phyloP scores from a whole-genome alignment of 2,888 invertebrate species.

The Phytoseiulus persimilis region DNA sequence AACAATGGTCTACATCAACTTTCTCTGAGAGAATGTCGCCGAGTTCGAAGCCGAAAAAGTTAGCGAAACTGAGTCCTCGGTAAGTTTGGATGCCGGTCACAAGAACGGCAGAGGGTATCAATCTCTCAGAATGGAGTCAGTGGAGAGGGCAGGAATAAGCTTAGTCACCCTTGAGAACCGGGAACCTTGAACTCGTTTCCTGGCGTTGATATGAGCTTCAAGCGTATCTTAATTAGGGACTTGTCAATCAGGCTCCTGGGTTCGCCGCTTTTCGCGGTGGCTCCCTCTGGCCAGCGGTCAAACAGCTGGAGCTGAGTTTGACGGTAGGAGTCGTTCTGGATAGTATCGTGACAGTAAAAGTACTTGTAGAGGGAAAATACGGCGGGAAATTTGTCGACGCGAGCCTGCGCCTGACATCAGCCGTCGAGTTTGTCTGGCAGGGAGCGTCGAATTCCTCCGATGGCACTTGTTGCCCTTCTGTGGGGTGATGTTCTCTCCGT shows the following conservation, averaged over 20 bases:
- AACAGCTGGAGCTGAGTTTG: background rate
- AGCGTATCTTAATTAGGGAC: background rate
- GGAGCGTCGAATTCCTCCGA: background rate
- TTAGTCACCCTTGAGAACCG: background rate
- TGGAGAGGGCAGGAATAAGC: background rate
- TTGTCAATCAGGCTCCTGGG: background rate
- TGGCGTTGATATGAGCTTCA: background rate
- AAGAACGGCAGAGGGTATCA: background rate
- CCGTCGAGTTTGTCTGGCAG: background rate
- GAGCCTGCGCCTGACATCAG: background rate
- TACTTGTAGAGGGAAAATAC: background rate
- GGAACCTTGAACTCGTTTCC: background rate
- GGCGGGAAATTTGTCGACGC: background rate
- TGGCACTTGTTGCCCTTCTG: background rate
- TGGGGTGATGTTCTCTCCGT: background rate
- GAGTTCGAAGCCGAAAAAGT: too few relatives aligned
- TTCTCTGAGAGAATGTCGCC: too few relatives aligned
- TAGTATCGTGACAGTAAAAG: background rate
- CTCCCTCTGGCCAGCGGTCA: background rate
- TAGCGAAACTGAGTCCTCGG: too few relatives aligned
- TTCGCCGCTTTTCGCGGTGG: background rate
- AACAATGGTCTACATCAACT: too few relatives aligned
- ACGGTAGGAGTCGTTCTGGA: background rate
- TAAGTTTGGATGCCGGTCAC: too few relatives aligned
- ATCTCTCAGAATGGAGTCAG: background rate